Evolutionary conservation across 1,140 invertebrate genomes (phyloP).

Genomic region (Metaphire vulgaris): DNA sequence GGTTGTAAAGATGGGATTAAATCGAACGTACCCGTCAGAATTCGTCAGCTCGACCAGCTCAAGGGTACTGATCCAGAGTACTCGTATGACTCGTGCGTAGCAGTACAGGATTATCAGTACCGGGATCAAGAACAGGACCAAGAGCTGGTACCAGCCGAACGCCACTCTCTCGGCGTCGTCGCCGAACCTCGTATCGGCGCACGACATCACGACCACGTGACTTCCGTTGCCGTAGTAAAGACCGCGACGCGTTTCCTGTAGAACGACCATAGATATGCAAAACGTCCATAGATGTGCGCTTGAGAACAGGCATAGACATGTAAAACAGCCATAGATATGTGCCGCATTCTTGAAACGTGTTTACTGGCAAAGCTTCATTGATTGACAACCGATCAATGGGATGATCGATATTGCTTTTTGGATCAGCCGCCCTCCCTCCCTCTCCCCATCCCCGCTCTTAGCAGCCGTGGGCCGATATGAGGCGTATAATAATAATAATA

Average conservation of each 20-base stretch:
- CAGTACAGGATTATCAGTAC: constrained; percentile 55
- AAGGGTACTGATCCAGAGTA: constrained; percentile 54
- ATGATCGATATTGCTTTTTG: too few relatives aligned
- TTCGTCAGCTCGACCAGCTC: not conserved
- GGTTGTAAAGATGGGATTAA: too few relatives aligned
- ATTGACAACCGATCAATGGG: too few relatives aligned
- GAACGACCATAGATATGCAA: not conserved
- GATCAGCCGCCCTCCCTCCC: too few relatives aligned
- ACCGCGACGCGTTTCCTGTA: constrained; percentile 12
- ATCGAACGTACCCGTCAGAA: not conserved
- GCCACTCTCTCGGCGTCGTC: constrained; percentile 31
- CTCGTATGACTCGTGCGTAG: constrained; percentile 56
- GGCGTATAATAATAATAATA: too few relatives aligned
- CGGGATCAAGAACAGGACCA: constrained; percentile 55
- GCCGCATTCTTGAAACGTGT: too few relatives aligned
- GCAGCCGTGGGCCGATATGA: too few relatives aligned
- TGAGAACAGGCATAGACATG: too few relatives aligned
- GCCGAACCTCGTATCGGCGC: constrained; percentile 5
- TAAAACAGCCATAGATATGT: too few relatives aligned
- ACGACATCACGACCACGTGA: constrained; percentile 1
- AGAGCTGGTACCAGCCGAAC: constrained; percentile 54
- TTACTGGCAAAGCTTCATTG: too few relatives aligned
- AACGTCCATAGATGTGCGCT: not conserved
- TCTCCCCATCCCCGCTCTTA: too few relatives aligned
- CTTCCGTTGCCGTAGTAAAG: not conserved